phyloP scores from a whole-genome alignment of 2,888 invertebrate species.

The Pimpla rufipes region DNA sequence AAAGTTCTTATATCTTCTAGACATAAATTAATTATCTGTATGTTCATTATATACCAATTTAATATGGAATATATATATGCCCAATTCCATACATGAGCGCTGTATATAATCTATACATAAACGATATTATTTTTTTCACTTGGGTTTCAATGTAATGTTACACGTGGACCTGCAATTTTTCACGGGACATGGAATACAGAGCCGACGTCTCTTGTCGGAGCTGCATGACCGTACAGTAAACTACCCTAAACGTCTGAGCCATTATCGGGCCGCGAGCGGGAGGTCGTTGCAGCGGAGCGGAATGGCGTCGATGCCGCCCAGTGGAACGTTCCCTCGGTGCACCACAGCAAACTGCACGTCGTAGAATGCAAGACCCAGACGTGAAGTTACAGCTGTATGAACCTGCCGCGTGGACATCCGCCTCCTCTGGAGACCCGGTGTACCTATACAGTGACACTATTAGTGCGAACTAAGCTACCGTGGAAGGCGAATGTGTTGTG shows the following conservation, averaged over 20 bases:
- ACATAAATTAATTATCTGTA: too few relatives aligned
- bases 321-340: neutral
- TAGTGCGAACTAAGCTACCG: constrained; percentile 26
- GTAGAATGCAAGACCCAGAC: neutral
- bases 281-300: constrained; percentile 26
- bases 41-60: too few relatives aligned
- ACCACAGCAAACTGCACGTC: neutral
- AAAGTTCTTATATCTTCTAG: too few relatives aligned
- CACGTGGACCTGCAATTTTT: constrained; percentile 34
- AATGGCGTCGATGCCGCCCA: constrained; percentile 16
- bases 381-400: constrained; percentile 30
- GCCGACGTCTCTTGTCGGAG: neutral
- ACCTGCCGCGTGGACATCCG: constrained; percentile 63
- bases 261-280: constrained; percentile 52
- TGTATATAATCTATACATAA: too few relatives aligned
- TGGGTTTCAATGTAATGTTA: too few relatives aligned
- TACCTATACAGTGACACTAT: constrained; percentile 34
- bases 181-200: constrained; percentile 9
- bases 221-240: constrained; percentile 9
- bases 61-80: too few relatives aligned
- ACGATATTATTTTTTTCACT: too few relatives aligned
- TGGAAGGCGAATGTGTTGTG: constrained; percentile 39
- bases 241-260: constrained; percentile 42
- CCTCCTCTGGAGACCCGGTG: constrained; percentile 32
- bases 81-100: too few relatives aligned